A percentile compares a stretch with the other conserved stretches of the same genome.
phyloP scores from a whole-genome alignment of 2,888 invertebrate species.

The Sussaba pulchella region DNA sequence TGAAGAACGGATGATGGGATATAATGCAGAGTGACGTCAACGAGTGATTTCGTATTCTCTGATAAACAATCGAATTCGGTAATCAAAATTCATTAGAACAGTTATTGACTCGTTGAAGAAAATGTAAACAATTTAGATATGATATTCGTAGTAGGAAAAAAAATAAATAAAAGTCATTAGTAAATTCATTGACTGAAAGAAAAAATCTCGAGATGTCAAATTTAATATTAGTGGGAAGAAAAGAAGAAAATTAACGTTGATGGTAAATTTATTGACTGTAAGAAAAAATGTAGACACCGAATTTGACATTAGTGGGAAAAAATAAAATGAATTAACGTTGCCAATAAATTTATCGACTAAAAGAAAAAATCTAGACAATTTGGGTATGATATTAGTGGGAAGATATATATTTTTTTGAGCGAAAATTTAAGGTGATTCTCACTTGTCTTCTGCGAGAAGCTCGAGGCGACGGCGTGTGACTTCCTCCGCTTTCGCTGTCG shows the following conservation, averaged over 20 bases:
- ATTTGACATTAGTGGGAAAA: no score
- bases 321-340: no score
- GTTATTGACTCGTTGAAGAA: background rate
- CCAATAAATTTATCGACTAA: no score
- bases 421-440: constrained; percentile 38
- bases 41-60: constrained; percentile 95
- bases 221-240: no score
- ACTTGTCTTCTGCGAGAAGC: constrained; percentile 93
- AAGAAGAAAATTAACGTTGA: no score
- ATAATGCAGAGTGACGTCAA: constrained; percentile 98
- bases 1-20: constrained; percentile 99
- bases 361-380: no score
- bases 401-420: background rate
- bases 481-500: constrained; percentile 95
- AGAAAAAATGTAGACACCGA: no score
- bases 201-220: no score
- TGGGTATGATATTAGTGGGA: no score
- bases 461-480: constrained; percentile 94
- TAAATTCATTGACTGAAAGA: background rate
- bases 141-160: background rate
- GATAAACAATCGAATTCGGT: constrained; percentile 82
- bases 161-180: background rate
- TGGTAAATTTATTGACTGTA: no score
- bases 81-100: constrained; percentile 15
- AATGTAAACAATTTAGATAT: no score